phyloP scores from a whole-genome alignment of 1,140 invertebrate genomes.

The Penaeus indicus region DNA sequence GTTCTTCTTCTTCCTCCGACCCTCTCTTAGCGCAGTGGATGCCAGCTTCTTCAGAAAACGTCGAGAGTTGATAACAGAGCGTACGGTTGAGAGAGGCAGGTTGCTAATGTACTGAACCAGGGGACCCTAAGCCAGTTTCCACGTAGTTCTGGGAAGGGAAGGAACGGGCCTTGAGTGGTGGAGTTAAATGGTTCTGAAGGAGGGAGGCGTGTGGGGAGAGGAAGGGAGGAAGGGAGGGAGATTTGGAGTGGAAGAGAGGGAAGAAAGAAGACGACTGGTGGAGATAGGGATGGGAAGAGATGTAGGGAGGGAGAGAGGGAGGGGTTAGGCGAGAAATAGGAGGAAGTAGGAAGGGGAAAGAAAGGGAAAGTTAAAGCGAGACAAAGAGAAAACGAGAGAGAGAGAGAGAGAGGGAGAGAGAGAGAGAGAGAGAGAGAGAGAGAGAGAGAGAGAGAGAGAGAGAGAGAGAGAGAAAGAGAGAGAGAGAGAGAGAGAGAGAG shows the following conservation, averaged over 20 bases:
- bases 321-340: too few species aligned
- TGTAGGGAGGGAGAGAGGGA: too few species aligned
- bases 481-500: background rate
- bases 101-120: slow-evolving; percentile 28
- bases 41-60: slow-evolving; percentile 2
- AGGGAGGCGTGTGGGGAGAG: too few species aligned
- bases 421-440: background rate
- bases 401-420: too few species aligned
- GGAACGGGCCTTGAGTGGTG: background rate
- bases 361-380: too few species aligned
- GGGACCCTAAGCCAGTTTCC: slow-evolving; percentile 12
- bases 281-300: too few species aligned
- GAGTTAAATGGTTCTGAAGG: background rate
- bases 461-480: background rate
- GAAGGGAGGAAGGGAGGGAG: too few species aligned
- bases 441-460: background rate
- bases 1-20: too few species aligned
- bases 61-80: background rate
- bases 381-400: too few species aligned
- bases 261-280: too few species aligned
- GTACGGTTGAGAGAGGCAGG: background rate
- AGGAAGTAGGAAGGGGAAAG: too few species aligned
- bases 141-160: background rate
- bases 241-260: too few species aligned
- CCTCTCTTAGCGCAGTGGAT: background rate